phyloP scores from a whole-genome alignment of 2,113 vertebrate species.

The Desmodus rotundus region DNA sequence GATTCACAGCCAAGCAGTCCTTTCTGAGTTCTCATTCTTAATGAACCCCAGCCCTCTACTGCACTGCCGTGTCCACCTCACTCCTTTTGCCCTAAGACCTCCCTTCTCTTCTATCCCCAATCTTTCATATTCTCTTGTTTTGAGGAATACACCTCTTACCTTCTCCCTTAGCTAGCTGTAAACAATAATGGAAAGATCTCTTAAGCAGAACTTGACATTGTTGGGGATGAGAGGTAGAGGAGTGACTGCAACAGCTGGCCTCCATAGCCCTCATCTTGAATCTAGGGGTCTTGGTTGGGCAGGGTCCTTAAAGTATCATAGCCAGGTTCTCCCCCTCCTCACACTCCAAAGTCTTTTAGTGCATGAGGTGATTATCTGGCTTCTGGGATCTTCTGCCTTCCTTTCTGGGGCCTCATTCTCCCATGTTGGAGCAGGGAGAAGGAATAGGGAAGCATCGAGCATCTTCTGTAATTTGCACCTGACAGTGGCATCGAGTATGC shows the following conservation, averaged over 20 bases:
- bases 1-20: background rate
- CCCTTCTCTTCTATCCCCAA: background rate
- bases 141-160: background rate
- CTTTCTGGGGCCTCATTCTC: background rate
- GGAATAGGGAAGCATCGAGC: background rate
- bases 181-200: background rate
- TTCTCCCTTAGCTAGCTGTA: background rate
- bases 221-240: background rate
- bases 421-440: background rate
- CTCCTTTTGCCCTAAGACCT: background rate
- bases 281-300: background rate
- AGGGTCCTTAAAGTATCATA: background rate
- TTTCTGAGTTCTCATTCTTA: background rate
- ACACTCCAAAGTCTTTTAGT: background rate
- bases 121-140: background rate
- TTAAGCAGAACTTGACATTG: background rate
- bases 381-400: background rate
- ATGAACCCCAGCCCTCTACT: background rate
- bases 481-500: background rate
- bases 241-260: background rate
- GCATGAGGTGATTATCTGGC: background rate
- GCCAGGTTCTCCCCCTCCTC: background rate
- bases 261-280: background rate
- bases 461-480: background rate
- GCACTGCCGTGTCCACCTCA: background rate